Base-by-base conservation (phyloP, 1,140 invertebrate species). In the Drosophila kanapiae region DNA sequence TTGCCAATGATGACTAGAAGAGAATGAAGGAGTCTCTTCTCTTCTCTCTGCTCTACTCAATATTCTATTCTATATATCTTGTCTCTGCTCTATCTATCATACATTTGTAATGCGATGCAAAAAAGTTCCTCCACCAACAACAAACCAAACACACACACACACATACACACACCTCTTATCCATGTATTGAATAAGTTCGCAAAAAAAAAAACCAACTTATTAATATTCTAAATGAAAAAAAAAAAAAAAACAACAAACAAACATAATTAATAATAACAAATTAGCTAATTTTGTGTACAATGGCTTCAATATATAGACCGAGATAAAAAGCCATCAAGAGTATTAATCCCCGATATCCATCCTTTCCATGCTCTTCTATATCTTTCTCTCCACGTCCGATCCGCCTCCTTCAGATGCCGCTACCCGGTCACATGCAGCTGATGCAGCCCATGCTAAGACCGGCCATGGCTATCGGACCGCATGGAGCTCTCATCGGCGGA, bases 381-480 rank as follows among this genome's bases (percentile, higher is more conserved):
- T 90, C 54, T 90, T 77, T 72, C 38, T 67, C 81, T 80, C 51
- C 45, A 38, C 75, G 42, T 57, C 57, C 47, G 48, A 64, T 64
- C 56, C 47, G 37, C 27, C 45, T 48, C 37, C 29, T 33, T 23
- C 57, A 58, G 91, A 83, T 92, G 91, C 80, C 58, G 16, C 37
- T 92, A 45, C 90, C 90, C n/a, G 82, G 82, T 13, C 87, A 86
- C 16, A 94, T 95, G 80, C 94, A 95, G 8, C 86, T 95, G 29
- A 94, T 95, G 94, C 94, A 94, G 37, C 94, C 95, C 7, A 92
- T 93, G 87, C 94, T 95, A 93, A 93, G 95, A 76, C 95, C 94
- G n/a, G 95, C 95, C 5, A 95, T 96, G 94, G 94, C 95, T 51
- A 93, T 95, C 42, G 95, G 94, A 69, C 96, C 96, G 79, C 95